A percentile compares a stretch with the other conserved stretches of the same genome.
Evolutionary conservation across 2,797 vertebrate genomes (phyloP).

Genomic region (Chaenodraco wilsoni): DNA sequence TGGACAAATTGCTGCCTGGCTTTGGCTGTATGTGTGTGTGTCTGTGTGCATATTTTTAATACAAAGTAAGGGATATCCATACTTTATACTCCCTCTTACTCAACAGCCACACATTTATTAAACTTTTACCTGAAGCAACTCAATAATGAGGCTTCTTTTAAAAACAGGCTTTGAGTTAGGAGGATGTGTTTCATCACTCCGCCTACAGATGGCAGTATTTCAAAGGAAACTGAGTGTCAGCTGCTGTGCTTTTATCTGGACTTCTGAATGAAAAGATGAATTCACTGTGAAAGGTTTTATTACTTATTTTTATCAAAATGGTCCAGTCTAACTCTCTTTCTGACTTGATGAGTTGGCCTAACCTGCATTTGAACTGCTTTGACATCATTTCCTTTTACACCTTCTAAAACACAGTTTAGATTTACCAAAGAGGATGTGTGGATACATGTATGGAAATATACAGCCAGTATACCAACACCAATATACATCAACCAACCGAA

Average conservation of each 20-base stretch:
- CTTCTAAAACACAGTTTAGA: background rate
- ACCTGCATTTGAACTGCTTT: background rate
- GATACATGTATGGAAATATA: background rate
- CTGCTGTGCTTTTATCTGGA: conserved; percentile 9
- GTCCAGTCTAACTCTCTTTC: background rate
- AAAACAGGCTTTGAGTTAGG: background rate
- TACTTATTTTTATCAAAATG: background rate
- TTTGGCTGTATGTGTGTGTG: background rate
- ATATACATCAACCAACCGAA: background rate
- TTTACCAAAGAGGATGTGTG: background rate
- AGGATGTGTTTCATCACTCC: background rate
- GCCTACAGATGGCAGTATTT: conserved; percentile 77
- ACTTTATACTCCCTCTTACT: conserved; percentile 1
- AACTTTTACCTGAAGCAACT: conserved; percentile 2
- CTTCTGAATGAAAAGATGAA: conserved; percentile 38
- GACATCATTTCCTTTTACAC: background rate
- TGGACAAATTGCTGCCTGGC: conserved; percentile 15
- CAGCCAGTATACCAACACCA: too few species aligned
- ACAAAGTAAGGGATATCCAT: conserved; percentile 7
- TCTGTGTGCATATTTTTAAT: background rate
- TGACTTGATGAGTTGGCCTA: background rate
- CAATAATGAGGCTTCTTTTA: conserved; percentile 2
- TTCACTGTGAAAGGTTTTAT: conserved; percentile 6
- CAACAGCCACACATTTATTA: background rate
- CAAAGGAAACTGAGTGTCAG: conserved; percentile 43